Evolutionary conservation across 1,140 invertebrate species (phyloP).

Genomic region (Meloidogyne hapla): DNA sequence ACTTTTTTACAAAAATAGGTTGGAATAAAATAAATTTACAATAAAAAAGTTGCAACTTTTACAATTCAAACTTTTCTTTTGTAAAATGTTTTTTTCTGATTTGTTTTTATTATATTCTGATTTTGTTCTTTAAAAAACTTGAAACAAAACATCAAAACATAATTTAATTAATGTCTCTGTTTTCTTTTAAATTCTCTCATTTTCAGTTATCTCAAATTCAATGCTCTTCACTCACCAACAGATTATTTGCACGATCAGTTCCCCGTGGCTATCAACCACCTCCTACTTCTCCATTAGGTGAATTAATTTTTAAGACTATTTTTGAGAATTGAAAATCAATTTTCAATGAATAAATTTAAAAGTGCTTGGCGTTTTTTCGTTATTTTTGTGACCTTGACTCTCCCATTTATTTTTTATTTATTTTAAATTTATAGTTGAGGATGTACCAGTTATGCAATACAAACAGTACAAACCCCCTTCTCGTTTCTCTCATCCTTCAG

Average conservation of each 20-base stretch:
- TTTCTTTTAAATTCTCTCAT: background rate
- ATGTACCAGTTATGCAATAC: conserved; percentile 9
- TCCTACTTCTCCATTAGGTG: conserved; percentile 30
- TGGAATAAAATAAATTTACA: too few species aligned
- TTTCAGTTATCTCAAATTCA: background rate
- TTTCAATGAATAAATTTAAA: background rate
- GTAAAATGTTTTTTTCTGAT: too few species aligned
- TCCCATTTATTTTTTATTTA: conserved; percentile 7
- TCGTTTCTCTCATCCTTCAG: background rate
- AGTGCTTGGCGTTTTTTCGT: conserved; percentile 12
- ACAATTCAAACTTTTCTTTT: too few species aligned
- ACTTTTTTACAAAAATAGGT: too few species aligned
- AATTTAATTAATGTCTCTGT: too few species aligned
- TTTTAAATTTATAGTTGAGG: background rate
- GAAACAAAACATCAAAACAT: too few species aligned
- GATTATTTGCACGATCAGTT: conserved; percentile 7
- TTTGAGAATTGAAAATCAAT: too few species aligned
- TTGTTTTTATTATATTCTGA: too few species aligned
- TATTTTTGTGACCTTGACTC: conserved; percentile 20
- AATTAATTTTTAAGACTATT: too few species aligned
- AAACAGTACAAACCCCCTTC: background rate
- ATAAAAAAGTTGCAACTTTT: too few species aligned
- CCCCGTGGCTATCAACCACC: conserved; percentile 39
- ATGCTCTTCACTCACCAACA: background rate
- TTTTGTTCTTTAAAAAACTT: too few species aligned